phyloP scores from a whole-genome alignment of 2,797 vertebrate species.

The Mallotus villosus region DNA sequence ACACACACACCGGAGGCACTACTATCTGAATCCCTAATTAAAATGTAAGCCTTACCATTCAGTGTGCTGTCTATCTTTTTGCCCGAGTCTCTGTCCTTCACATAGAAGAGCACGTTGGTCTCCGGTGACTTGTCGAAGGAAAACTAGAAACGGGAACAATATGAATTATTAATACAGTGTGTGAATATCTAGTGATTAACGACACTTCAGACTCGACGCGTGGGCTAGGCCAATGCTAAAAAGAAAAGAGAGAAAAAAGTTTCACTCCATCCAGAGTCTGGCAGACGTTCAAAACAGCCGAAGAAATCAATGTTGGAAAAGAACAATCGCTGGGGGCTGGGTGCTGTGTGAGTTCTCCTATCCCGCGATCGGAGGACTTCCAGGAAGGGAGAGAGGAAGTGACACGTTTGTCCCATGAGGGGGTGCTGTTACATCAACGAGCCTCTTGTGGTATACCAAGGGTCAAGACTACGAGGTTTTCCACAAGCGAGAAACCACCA shows the following conservation, averaged over 20 bases:
- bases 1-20: not conserved
- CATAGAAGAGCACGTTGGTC: constrained; percentile 83
- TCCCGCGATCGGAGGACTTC: constrained; percentile 48
- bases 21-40: constrained; percentile 31
- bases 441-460: constrained; percentile 14
- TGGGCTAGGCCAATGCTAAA: constrained; percentile 53
- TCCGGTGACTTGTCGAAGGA: constrained; percentile 84
- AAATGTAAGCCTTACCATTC: constrained; percentile 75
- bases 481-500: not conserved
- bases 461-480: constrained; percentile 15
- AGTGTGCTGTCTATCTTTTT: constrained; percentile 94
- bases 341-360: constrained; percentile 57
- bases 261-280: constrained; percentile 49
- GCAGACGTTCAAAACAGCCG: constrained; percentile 56
- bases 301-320: constrained; percentile 67
- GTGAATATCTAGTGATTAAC: constrained; percentile 62
- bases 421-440: constrained; percentile 64
- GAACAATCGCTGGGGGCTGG: constrained; percentile 64
- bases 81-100: constrained; percentile 78
- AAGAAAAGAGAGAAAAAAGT: constrained; percentile 27
- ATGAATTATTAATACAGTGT: constrained; percentile 63
- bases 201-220: constrained; percentile 60
- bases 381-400: constrained; percentile 34
- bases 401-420: constrained; percentile 65
- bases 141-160: constrained; percentile 75